These are phyloP conservation scores for Atractosteus spatula DNA, from an alignment of 2,113 vertebrate species.

Conservation along the genomic window DNA sequence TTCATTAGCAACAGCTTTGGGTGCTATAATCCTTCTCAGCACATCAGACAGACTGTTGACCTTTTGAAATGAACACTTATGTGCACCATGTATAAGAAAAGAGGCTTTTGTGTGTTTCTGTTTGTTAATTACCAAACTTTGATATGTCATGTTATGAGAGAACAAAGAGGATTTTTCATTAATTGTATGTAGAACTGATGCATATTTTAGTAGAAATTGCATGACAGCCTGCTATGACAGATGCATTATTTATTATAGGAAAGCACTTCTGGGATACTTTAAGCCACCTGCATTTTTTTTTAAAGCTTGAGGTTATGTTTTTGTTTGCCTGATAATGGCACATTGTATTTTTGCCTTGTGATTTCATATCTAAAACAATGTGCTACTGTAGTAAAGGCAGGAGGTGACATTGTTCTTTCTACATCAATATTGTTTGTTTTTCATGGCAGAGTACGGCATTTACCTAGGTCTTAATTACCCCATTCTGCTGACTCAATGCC, in stretches of 20 bases:
- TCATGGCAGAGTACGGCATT: no score
- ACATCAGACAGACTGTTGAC: conserved; percentile 25
- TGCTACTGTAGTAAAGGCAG: no score
- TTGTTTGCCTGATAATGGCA: not conserved
- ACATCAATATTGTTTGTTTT: no score
- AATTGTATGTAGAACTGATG: conserved; percentile 57
- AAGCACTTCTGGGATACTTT: conserved; percentile 12
- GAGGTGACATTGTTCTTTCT: no score
- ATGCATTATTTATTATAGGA: conserved; percentile 59
- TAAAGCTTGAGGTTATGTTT: not conserved
- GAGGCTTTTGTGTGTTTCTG: conserved; percentile 17
- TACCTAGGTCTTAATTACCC: no score
- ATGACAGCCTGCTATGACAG: conserved; percentile 50
- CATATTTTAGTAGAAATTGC: conserved; percentile 61
- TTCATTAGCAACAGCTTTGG: conserved; percentile 34
- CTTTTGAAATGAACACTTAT: conserved; percentile 31
- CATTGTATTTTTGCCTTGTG: no score
- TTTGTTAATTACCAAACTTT: conserved; percentile 39
- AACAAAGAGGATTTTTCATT: conserved; percentile 47
- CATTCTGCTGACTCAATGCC: no score
- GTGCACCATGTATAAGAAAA: conserved; percentile 35
- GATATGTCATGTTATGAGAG: conserved; percentile 13
- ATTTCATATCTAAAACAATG: no score
- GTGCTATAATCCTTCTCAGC: conserved; percentile 40
- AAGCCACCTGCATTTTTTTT: conserved; percentile 1